These are phyloP conservation scores for Heterochromis multidens DNA, from an alignment of 2,113 vertebrate genomes.

Conservation along the genomic window DNA sequence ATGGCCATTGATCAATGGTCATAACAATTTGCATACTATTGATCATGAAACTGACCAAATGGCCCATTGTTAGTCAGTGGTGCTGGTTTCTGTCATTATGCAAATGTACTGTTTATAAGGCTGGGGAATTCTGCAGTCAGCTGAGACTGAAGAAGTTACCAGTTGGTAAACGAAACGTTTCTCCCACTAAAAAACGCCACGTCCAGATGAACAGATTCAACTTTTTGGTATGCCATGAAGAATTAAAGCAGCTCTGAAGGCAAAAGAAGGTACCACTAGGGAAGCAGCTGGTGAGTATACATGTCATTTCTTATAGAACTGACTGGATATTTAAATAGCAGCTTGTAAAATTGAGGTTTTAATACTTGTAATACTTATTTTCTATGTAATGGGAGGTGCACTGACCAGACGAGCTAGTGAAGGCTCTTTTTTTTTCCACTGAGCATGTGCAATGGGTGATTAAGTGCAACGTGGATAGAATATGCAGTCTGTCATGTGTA, in stretches of 20 bases:
- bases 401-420: background rate
- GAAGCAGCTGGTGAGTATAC: background rate
- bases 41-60: too few relatives aligned
- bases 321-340: background rate
- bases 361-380: background rate
- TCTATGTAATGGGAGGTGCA: background rate
- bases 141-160: too few relatives aligned
- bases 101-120: too few relatives aligned
- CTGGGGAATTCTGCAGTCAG: too few relatives aligned
- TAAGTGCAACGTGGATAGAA: background rate
- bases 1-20: too few relatives aligned
- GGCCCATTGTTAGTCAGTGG: too few relatives aligned
- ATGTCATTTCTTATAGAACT: background rate
- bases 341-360: background rate
- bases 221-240: background rate
- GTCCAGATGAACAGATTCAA: too few relatives aligned
- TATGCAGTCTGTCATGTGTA: background rate
- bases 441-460: background rate
- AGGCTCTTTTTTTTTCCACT: background rate
- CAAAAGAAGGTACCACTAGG: background rate
- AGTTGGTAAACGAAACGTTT: too few relatives aligned
- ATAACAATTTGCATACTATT: too few relatives aligned
- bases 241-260: background rate
- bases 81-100: too few relatives aligned
- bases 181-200: too few relatives aligned